Evolutionary conservation across 2,113 vertebrate species (phyloP).

Genomic region (Caracal caracal): DNA sequence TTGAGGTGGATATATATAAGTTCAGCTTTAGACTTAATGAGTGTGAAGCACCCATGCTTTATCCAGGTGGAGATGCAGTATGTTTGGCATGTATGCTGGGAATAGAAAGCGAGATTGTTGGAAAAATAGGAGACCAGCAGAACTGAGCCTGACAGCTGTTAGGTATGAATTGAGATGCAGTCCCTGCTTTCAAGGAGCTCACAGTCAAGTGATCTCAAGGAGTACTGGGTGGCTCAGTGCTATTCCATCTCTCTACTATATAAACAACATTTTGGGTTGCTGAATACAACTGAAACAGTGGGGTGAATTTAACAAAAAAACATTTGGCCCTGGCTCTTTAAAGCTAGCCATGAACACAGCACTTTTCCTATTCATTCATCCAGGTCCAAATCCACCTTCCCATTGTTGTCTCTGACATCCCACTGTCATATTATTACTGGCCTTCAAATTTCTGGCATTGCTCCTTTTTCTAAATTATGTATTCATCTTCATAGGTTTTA

Average conservation of each 20-base stretch:
- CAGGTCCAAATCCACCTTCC: neutral
- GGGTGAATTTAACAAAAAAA: neutral
- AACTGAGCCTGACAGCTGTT: neutral
- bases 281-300: neutral
- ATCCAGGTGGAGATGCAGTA: neutral
- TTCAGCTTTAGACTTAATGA: neutral
- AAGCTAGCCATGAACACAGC: neutral
- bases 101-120: neutral
- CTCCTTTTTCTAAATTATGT: neutral
- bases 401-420: neutral
- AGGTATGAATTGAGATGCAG: neutral
- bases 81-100: neutral
- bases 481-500: neutral
- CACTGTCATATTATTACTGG: neutral
- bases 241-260: neutral
- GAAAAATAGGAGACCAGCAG: neutral
- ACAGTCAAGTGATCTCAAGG: neutral
- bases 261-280: neutral
- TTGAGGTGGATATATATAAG: neutral
- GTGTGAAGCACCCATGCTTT: neutral
- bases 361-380: slow-evolving; percentile 9
- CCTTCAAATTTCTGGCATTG: neutral
- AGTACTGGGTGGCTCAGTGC: neutral
- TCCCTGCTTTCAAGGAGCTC: neutral
- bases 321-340: neutral